A percentile compares a stretch with the other conserved stretches of the same genome.
Evolutionary conservation across 2,797 vertebrate genomes (phyloP).

Genomic region (Sternotherus odoratus): DNA sequence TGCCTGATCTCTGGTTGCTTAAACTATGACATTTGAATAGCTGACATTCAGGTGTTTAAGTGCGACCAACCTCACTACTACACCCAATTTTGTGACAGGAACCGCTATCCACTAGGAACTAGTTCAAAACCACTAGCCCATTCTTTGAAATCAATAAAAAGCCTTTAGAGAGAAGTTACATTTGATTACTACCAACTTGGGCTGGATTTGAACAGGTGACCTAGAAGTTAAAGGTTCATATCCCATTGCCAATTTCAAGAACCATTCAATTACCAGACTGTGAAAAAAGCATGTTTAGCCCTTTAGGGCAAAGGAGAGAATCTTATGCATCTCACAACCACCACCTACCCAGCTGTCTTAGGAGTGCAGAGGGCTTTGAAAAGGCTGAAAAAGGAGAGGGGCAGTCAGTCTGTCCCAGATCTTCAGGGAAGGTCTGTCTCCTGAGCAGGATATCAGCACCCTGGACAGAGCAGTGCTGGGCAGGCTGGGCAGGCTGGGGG

Average conservation of each 20-base stretch:
- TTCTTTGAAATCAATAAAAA: neutral
- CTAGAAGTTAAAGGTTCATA: neutral
- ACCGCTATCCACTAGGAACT: neutral
- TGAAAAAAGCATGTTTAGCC: neutral
- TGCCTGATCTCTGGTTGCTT: neutral
- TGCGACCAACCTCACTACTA: neutral
- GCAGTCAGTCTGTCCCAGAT: no score
- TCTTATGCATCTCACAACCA: neutral
- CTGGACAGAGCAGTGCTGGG: no score
- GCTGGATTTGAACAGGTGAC: neutral
- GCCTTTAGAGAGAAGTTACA: neutral
- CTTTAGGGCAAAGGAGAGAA: neutral
- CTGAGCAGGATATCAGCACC: no score
- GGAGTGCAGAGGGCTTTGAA: no score
- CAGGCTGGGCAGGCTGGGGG: no score
- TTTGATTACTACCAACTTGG: neutral
- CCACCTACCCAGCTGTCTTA: neutral
- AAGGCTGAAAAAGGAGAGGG: no score
- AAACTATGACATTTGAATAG: neutral
- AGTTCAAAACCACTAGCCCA: neutral
- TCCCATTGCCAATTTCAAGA: neutral
- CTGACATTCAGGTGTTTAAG: neutral
- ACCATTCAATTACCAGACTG: neutral
- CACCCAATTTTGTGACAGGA: neutral
- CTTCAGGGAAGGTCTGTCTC: no score